Evolutionary conservation across 2,797 vertebrate genomes (phyloP).

Genomic region (Phoebastria nigripes): DNA sequence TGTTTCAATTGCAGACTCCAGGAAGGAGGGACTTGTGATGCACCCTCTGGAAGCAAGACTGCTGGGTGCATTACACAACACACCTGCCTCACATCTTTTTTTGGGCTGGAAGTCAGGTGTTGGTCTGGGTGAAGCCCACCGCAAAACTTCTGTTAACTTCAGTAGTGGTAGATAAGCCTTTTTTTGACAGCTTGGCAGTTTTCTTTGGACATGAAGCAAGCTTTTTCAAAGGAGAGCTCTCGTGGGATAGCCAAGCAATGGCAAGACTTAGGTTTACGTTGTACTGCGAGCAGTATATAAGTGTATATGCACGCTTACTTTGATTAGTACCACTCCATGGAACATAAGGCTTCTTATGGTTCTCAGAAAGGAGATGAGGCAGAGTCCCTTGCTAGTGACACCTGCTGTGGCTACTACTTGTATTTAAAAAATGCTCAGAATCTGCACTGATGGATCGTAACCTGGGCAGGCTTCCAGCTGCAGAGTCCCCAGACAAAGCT

Average conservation of each 20-base stretch:
- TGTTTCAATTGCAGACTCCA: background rate
- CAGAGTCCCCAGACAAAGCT: background rate
- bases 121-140: background rate
- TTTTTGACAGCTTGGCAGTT: background rate
- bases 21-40: background rate
- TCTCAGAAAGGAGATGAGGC: background rate
- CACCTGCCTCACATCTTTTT: background rate
- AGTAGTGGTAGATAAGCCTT: accelerated
- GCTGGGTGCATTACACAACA: background rate
- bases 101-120: background rate
- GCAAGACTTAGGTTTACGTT: background rate
- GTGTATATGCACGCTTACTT: background rate
- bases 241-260: background rate
- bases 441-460: background rate
- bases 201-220: background rate
- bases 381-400: background rate
- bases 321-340: background rate
- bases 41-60: background rate
- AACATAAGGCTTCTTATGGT: background rate
- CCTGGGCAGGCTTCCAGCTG: background rate
- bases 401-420: background rate
- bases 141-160: background rate
- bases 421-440: background rate
- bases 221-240: background rate
- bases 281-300: background rate